These are phyloP conservation scores for Pissodes strobi DNA, from an alignment of 1,140 invertebrate genomes.

Conservation along the genomic window DNA sequence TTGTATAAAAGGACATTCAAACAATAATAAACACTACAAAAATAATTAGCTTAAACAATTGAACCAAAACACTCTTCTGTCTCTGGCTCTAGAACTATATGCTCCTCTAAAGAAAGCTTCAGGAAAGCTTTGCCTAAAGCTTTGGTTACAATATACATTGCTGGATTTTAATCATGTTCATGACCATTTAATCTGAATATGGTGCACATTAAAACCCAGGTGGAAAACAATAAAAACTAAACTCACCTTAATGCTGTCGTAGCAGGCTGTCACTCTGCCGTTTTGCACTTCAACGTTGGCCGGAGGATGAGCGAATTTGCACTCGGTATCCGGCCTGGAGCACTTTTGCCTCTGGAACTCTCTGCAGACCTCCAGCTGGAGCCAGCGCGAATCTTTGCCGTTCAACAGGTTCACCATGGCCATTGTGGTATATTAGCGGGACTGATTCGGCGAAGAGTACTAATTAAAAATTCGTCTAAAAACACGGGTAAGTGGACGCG, in stretches of 20 bases:
- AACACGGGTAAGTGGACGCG: too few species aligned
- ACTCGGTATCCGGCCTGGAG: constrained; percentile 96
- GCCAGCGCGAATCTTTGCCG: constrained; percentile 99
- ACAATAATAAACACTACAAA: too few species aligned
- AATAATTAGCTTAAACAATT: too few species aligned
- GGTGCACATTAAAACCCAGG: too few species aligned
- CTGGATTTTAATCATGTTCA: too few species aligned
- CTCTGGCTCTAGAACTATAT: too few species aligned
- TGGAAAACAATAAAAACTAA: constrained; percentile 3
- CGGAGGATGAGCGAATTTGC: constrained; percentile 99
- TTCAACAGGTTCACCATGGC: constrained; percentile 95
- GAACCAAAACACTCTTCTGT: too few species aligned
- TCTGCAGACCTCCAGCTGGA: constrained; percentile 98
- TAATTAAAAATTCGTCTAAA: not conserved
- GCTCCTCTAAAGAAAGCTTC: too few species aligned
- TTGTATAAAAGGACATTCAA: too few species aligned
- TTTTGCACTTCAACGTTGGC: constrained; percentile 99
- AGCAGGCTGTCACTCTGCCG: constrained; percentile 99
- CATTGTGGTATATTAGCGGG: constrained; percentile 58
- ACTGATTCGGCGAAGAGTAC: not conserved
- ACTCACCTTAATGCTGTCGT: constrained; percentile 99
- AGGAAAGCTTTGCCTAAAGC: too few species aligned
- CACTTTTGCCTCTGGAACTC: constrained; percentile 99
- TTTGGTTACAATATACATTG: too few species aligned
- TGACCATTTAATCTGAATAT: too few species aligned